Evolutionary conservation across 2,113 vertebrate species (phyloP).

Genomic region (Serinus canaria): DNA sequence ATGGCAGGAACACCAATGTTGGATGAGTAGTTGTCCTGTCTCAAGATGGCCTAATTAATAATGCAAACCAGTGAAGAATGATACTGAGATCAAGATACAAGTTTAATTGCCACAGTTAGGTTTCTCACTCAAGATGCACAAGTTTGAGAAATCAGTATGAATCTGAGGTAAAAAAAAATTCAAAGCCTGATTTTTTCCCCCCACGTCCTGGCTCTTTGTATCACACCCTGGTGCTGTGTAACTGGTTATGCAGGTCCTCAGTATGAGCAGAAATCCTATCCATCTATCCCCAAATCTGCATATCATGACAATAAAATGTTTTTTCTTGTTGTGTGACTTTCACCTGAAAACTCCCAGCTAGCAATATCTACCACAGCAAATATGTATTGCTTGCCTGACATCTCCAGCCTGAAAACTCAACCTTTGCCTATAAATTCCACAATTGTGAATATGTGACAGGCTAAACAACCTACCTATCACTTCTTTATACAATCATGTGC

Average conservation of each 20-base stretch:
- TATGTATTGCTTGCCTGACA: neutral
- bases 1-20: neutral
- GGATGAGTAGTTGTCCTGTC: neutral
- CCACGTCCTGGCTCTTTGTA: neutral
- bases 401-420: neutral
- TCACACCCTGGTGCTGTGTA: neutral
- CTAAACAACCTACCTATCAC: neutral
- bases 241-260: neutral
- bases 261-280: neutral
- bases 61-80: neutral
- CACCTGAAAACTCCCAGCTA: neutral
- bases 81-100: neutral
- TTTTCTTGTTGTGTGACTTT: neutral
- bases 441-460: neutral
- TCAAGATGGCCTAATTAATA: neutral
- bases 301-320: neutral
- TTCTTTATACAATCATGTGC: neutral
- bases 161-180: neutral
- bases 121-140: neutral
- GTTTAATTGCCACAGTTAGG: neutral
- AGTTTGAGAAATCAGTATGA: neutral
- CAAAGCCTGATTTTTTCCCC: neutral
- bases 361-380: neutral
- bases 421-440: neutral
- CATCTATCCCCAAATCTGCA: neutral